Conservation (phyloP, 1,140 invertebrate genomes). For the Tetragonula clypearis region DNA sequence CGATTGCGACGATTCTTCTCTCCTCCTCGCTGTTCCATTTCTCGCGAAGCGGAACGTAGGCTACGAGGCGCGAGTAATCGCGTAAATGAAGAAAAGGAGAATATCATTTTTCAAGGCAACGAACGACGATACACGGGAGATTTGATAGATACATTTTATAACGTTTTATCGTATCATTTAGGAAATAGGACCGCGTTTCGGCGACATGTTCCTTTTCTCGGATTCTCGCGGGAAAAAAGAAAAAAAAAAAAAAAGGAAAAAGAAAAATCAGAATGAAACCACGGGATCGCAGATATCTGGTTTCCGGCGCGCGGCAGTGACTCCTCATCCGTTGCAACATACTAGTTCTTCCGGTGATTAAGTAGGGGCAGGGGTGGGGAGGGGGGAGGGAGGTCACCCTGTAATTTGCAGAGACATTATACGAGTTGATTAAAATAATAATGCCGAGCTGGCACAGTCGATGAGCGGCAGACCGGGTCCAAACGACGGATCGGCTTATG, state of each 20-base stretch:
- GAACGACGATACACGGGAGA: no score
- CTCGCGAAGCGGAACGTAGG: neutral
- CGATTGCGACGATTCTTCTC: no score
- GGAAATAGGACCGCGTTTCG: no score
- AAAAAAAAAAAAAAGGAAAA: no score
- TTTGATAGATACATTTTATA: no score
- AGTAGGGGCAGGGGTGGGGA: neutral
- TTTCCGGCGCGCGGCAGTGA: conserved; percentile 56
- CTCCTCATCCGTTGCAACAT: conserved; percentile 64
- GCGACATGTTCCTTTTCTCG: neutral
- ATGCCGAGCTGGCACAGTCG: conserved; percentile 56
- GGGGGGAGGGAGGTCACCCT: conserved; percentile 33
- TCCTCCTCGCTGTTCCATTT: neutral
- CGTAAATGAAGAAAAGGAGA: neutral
- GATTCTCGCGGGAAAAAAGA: neutral
- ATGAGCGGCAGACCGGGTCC: conserved; percentile 53
- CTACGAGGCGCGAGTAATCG: neutral
- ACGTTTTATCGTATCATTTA: no score
- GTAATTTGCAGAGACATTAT: conserved; percentile 71
- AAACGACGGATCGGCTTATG: conserved; percentile 57
- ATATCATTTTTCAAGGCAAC: no score
- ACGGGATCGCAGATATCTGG: conserved; percentile 7
- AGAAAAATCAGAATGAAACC: no score
- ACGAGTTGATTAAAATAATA: conserved; percentile 70
- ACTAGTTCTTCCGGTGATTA: conserved; percentile 70